Conservation (phyloP, 1,140 invertebrate genomes). For the Ostrea edulis region DNA sequence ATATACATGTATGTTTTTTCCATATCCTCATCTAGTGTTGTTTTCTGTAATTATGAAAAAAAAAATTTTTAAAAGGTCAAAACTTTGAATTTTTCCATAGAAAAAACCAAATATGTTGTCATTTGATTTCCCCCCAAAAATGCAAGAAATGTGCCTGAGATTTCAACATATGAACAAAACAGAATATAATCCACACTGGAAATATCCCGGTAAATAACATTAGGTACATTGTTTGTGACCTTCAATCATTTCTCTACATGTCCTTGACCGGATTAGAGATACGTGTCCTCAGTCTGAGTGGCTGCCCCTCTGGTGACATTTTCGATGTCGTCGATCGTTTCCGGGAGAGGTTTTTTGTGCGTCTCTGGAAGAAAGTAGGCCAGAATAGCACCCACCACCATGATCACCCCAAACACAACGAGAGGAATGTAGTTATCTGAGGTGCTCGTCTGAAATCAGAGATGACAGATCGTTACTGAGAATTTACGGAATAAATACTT, state of each 20-base stretch:
- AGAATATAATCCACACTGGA: no score
- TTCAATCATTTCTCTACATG: not conserved
- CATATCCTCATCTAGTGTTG: no score
- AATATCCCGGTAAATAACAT: no score
- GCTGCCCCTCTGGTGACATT: slow-evolving; percentile 1
- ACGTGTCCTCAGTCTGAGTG: slow-evolving; percentile 25
- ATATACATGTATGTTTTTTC: no score
- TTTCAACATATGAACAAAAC: no score
- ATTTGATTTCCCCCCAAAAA: no score
- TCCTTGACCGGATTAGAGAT: slow-evolving; percentile 12
- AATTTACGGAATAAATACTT: not conserved
- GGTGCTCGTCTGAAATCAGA: slow-evolving; percentile 1
- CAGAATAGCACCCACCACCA: slow-evolving; percentile 63
- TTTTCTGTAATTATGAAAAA: no score
- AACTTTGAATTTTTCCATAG: no score
- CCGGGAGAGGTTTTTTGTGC: slow-evolving; percentile 64
- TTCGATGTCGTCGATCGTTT: slow-evolving; percentile 70
- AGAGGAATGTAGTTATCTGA: slow-evolving; percentile 59
- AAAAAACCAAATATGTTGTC: no score
- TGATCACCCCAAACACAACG: slow-evolving; percentile 67
- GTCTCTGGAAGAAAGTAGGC: slow-evolving; percentile 72
- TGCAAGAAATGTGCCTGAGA: no score
- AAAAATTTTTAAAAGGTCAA: no score
- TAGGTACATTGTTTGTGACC: not conserved
- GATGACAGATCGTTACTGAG: not conserved